phyloP scores from a whole-genome alignment of 2,797 vertebrate species.

The Fistularia commersonii region DNA sequence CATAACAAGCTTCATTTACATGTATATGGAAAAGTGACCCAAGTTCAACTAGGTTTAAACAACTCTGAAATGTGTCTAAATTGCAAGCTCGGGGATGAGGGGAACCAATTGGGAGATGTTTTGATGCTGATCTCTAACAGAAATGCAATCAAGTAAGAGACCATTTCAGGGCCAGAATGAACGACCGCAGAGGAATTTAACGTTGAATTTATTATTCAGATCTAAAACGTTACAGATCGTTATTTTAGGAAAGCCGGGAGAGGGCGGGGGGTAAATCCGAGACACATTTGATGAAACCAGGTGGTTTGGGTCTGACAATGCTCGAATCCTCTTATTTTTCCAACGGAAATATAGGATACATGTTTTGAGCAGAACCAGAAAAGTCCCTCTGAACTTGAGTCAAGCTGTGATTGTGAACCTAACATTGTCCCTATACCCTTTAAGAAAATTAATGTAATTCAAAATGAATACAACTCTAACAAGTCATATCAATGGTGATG shows the following conservation, averaged over 20 bases:
- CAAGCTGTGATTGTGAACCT: constrained; percentile 35
- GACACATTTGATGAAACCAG: no score
- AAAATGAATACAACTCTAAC: constrained; percentile 55
- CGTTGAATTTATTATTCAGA: constrained; percentile 36
- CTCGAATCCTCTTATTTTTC: constrained; percentile 18
- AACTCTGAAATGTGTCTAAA: constrained; percentile 50
- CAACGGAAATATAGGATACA: constrained; percentile 36
- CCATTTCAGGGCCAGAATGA: constrained; percentile 25
- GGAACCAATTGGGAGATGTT: constrained; percentile 40
- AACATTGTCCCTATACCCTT: constrained; percentile 47
- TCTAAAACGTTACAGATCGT: constrained; percentile 32
- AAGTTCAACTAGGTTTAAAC: constrained; percentile 53
- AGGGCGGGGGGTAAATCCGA: not conserved
- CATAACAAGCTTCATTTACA: constrained; percentile 74
- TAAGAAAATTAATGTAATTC: constrained; percentile 59
- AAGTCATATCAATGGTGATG: constrained; percentile 39
- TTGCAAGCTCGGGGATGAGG: constrained; percentile 33
- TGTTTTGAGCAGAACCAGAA: constrained; percentile 14
- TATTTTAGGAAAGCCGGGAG: constrained; percentile 11
- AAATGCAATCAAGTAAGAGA: constrained; percentile 24
- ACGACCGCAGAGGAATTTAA: constrained; percentile 35
- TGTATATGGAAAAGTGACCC: constrained; percentile 67
- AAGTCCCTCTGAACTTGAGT: constrained; percentile 23
- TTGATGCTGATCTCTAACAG: constrained; percentile 26
- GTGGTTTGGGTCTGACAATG: not conserved